A percentile compares a stretch with the other conserved stretches of the same genome.
phyloP scores from a whole-genome alignment of 2,888 invertebrate species.

The Drosophila mercatorum region DNA sequence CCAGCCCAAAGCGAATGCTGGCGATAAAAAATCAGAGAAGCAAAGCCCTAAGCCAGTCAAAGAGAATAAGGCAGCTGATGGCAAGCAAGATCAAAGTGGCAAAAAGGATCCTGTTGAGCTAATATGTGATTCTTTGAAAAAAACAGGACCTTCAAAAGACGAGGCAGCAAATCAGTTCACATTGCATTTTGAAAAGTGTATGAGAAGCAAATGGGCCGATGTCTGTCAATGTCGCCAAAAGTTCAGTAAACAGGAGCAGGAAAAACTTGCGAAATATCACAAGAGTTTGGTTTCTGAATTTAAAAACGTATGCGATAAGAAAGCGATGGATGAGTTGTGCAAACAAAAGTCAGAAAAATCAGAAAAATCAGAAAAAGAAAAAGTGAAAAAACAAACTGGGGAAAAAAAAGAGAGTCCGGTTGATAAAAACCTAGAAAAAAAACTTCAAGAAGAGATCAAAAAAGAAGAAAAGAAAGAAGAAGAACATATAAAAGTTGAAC shows the following conservation, averaged over 20 bases:
- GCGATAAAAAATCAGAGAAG: background rate
- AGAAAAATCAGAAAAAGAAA: background rate
- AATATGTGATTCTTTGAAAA: background rate
- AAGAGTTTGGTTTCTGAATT: background rate
- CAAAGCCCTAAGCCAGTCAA: no score
- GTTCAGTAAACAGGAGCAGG: background rate
- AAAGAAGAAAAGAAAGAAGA: background rate
- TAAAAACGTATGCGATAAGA: background rate
- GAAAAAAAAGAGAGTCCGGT: background rate
- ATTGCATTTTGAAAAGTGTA: background rate
- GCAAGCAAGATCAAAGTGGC: background rate
- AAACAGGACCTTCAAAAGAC: background rate
- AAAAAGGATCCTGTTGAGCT: background rate
- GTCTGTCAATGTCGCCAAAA: constrained; percentile 1
- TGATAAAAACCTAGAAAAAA: background rate
- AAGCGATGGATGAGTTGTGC: background rate
- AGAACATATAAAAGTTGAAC: background rate
- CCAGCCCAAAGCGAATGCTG: background rate
- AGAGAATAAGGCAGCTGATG: background rate
- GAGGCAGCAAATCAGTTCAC: background rate
- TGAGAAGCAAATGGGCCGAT: background rate
- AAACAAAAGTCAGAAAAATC: no score
- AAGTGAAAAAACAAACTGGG: background rate
- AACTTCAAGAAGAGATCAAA: background rate
- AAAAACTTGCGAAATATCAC: background rate